Conservation (phyloP, 2,888 invertebrate genomes). For the Tenthredo notha region DNA sequence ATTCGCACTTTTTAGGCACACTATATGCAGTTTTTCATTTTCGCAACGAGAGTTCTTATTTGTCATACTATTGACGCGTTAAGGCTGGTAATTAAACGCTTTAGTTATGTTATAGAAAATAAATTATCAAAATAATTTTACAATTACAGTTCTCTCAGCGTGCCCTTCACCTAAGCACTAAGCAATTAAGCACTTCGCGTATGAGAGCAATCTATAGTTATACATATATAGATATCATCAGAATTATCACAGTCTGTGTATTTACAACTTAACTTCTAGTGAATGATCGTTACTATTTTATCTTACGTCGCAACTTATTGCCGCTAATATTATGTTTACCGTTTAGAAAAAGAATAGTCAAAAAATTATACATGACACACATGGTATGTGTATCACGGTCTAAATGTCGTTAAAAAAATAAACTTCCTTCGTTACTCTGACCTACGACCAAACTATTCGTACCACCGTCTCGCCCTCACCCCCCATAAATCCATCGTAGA, state of each 20-base stretch:
- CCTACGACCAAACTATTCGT: neutral
- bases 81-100: conserved; percentile 24
- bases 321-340: conserved; percentile 8
- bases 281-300: conserved; percentile 34
- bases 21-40: neutral
- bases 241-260: conserved; percentile 79
- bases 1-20: conserved; percentile 43
- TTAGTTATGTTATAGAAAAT: conserved; percentile 56
- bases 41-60: conserved; percentile 5
- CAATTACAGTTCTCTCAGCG: conserved; percentile 53
- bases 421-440: conserved; percentile 3
- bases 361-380: neutral
- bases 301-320: conserved; percentile 34
- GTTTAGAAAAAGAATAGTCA: neutral
- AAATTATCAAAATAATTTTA: conserved; percentile 60
- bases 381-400: neutral
- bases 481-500: neutral
- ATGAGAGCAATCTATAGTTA: conserved; percentile 68
- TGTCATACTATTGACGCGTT: conserved; percentile 30
- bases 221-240: conserved; percentile 68
- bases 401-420: conserved; percentile 18
- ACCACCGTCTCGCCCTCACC: neutral
- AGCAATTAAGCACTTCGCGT: conserved; percentile 58
- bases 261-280: conserved; percentile 76
- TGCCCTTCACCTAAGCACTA: conserved; percentile 55